phyloP scores from a whole-genome alignment of 2,888 invertebrate genomes.

The Deilephila porcellus region DNA sequence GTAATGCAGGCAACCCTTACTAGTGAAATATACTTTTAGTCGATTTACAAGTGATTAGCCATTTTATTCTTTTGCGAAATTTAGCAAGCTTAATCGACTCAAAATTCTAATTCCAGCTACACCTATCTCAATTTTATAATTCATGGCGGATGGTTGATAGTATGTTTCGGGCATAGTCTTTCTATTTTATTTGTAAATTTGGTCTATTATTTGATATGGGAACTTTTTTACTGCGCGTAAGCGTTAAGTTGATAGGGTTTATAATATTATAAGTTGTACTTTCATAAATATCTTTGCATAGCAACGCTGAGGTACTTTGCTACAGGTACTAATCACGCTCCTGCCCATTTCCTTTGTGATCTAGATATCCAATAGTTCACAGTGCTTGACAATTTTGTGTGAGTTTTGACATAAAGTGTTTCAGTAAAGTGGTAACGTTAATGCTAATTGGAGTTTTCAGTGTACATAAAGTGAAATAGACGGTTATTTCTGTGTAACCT shows the following conservation, averaged over 20 bases:
- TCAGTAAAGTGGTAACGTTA: neutral
- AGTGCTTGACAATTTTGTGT: constrained; percentile 46
- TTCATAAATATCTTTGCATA: neutral
- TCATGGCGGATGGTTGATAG: constrained; percentile 37
- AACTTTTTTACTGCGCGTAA: neutral
- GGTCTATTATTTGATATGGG: neutral
- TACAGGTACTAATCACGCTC: constrained; percentile 34
- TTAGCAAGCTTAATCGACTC: neutral
- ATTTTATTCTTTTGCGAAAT: neutral
- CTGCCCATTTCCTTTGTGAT: constrained; percentile 81
- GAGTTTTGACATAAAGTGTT: constrained; percentile 37
- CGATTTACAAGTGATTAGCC: too few relatives aligned
- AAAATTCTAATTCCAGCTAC: neutral
- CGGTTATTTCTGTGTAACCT: constrained; percentile 49
- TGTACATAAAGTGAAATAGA: constrained; percentile 32
- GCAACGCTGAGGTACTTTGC: neutral
- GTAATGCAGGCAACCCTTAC: too few relatives aligned
- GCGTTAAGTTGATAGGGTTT: neutral
- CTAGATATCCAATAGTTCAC: constrained; percentile 60
- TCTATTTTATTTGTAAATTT: neutral
- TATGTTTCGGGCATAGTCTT: neutral
- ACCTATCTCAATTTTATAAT: neutral
- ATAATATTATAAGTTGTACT: neutral
- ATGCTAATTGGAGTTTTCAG: constrained; percentile 7
- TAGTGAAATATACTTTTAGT: too few relatives aligned